These are phyloP conservation scores for Anser cygnoides DNA, from an alignment of 2,113 vertebrate species.

Conservation along the genomic window DNA sequence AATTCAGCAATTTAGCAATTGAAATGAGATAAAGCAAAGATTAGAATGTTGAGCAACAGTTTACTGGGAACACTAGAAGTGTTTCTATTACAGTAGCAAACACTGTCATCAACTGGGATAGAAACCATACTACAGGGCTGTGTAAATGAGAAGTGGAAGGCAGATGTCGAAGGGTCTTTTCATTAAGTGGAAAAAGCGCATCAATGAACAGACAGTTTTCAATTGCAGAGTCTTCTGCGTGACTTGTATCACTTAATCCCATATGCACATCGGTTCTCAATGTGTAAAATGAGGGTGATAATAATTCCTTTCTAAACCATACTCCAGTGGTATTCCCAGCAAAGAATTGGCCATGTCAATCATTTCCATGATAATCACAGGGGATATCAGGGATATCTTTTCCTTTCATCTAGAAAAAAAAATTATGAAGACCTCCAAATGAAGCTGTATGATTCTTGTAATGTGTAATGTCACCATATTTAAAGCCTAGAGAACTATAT, in stretches of 20 bases:
- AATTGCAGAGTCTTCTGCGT: neutral
- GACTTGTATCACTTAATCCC: neutral
- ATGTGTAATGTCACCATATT: neutral
- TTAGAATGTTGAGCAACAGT: neutral
- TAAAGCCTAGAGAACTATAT: neutral
- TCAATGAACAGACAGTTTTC: neutral
- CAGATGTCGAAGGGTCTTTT: neutral
- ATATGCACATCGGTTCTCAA: neutral
- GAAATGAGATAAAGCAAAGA: neutral
- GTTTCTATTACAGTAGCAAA: neutral
- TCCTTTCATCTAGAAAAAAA: neutral
- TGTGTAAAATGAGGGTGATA: neutral
- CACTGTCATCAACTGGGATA: neutral
- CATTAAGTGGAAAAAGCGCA: neutral
- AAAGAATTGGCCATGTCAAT: neutral
- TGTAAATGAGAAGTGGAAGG: neutral
- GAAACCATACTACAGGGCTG: neutral
- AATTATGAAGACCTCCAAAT: neutral
- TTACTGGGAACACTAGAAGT: neutral
- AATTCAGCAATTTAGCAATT: neutral
- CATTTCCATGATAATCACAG: neutral
- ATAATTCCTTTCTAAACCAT: neutral
- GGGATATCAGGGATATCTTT: neutral
- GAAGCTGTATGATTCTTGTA: neutral
- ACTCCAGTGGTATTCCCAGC: neutral